Base-by-base conservation (phyloP, 2,888 invertebrate genomes). In the Synanthedon tipuliformis region DNA sequence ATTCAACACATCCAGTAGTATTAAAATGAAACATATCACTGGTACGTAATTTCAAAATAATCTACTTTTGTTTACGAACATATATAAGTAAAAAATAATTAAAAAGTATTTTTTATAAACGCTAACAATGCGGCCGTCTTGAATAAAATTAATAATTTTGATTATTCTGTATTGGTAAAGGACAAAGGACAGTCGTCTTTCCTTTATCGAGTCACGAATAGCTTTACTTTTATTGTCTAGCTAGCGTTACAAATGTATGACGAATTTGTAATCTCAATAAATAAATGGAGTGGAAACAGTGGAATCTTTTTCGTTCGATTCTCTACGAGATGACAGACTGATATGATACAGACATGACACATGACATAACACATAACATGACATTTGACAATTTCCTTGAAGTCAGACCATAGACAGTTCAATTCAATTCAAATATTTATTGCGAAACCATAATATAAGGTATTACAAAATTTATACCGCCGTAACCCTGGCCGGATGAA, bases 11-110 rank as follows among this genome's bases (percentile, higher is more conserved):
- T 64, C 58, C 57, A 65, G 60, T 68, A 68, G 56, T 68, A 60
- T 58, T 52, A 66, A 73, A 66, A 58, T 64, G 71, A 74, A 74
- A 76, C 71, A 76, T 69, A 55, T 66, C 68, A 72, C 68, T 62
- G 58, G 57, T 61, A 60, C 61, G 61, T 57, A 57, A 61, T 61
- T 64, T 55, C 57, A 71, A 71, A 69, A 74, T 68, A 72, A 72
- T 54, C 54, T 62, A 59, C 54, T 56, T 54, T 58, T 56, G 51
- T 60, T 58, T 54, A 59, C 53, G 56, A 58, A 62, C 62, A 61
- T 56, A 55, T 54, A 51, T 51, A 54, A 59, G 61, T 65, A 64
- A 57, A 63, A 64, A 63, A 59, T 58, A 57, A 60, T 56, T 59
- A 57, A 66, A 64, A 63, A 63, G 56, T 64, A 64, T 65, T 60